phyloP scores from a whole-genome alignment of 2,113 vertebrate species.

The Pituophis catenifer region DNA sequence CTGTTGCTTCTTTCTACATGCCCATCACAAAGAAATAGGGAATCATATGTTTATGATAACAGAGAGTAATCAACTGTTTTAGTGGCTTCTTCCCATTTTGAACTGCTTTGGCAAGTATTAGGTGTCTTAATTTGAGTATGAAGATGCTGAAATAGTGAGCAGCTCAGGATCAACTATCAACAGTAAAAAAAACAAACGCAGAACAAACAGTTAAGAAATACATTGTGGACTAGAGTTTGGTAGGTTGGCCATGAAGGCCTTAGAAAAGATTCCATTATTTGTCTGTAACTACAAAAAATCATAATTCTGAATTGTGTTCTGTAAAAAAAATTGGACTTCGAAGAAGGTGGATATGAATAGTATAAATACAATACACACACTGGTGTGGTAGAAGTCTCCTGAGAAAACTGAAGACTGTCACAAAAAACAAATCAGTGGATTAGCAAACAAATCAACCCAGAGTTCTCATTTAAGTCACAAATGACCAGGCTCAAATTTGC shows the following conservation, averaged over 20 bases:
- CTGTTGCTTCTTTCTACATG: conserved; percentile 32
- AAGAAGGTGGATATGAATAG: neutral
- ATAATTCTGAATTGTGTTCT: neutral
- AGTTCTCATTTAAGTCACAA: neutral
- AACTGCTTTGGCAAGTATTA: neutral
- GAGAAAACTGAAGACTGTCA: neutral
- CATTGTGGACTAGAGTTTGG: neutral
- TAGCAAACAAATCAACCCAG: neutral
- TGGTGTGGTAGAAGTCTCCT: neutral
- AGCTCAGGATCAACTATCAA: neutral
- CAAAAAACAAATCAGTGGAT: neutral
- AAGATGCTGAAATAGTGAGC: neutral
- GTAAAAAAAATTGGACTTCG: neutral
- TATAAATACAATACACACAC: neutral
- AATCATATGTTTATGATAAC: neutral
- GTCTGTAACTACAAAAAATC: neutral
- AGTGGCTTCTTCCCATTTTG: neutral
- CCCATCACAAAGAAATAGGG: conserved; percentile 19
- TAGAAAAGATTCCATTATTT: neutral
- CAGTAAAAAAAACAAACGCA: neutral
- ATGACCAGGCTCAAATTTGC: neutral
- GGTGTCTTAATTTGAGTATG: neutral
- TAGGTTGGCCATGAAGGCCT: neutral
- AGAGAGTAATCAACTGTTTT: neutral
- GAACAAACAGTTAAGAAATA: neutral